Evolutionary conservation across 2,113 vertebrate genomes (phyloP), one percentile per base, ranked within the genome.

Genomic region (Gambusia affinis): DNA sequence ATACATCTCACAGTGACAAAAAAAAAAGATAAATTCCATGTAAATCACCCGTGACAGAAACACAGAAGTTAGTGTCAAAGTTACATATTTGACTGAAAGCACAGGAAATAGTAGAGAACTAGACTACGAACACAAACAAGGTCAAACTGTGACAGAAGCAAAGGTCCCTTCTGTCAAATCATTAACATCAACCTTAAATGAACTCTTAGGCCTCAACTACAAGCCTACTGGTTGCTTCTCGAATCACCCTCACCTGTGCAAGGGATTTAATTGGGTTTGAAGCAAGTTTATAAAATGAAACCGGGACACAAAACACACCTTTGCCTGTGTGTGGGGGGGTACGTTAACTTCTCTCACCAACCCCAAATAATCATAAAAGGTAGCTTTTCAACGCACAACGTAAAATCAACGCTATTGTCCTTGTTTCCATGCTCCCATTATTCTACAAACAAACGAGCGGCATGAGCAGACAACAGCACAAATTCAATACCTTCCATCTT

Each of bases 401-500:
- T 75, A 85, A 91, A 88, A 89, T 81, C 70, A 76, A 76, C 69
- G 61, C 78, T 71, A 72, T 76, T 90, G 86, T 92, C 79, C 78
- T 39, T 0, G 17, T 79, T 93, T 92, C 85, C 72, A 51, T 79
- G 75, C 83, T 80, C 27, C 0, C 67, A 79, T 86, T 81, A 83
- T 75, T 70, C 75, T 19, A 31, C 31, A 39, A 60, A 88, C 82
- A 88, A 80, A 71, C 72, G 47, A 7, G 69, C 70, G 64, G 76
- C 80, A 72, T 69, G 76, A 84, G 75, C 37, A 47, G 76, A 87
- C 81, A 79, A 71, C 74, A 67, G 79, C 3, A 68, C 64, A 76
- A 91, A 85, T 73, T 82, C 69, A 87, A 88, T 90, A 86, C 81
- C 82, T 82, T 64, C 67, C 4, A 35, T 83, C 89, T 88, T 84